Evolutionary conservation across 2,888 invertebrate species (phyloP), one percentile per base, ranked within the genome.

Genomic region (Euplexia lucipara): DNA sequence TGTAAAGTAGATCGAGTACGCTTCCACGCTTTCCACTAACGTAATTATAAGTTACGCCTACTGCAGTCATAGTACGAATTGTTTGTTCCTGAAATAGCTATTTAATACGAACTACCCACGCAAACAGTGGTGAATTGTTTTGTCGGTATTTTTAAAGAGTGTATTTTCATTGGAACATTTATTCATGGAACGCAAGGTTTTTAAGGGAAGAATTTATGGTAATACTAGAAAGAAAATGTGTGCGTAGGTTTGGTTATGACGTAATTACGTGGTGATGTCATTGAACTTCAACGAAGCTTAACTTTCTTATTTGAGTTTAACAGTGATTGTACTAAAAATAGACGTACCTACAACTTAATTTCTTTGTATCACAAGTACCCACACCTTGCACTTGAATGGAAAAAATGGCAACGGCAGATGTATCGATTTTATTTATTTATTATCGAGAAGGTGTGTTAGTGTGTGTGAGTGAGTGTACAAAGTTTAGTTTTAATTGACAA

Each of bases 61-160:
- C 44, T 4, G 18, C n/a, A 14, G 34, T 34, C 12, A 9, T n/a
- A 32, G 18, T 5, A 12, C n/a, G 1, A 20, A 48, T 12, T 49
- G 10, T 32, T 39, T 20, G 8, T 9, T 51, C 39, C 16, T 12
- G 1, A 66, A 67, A 67, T 51, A 57, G 8, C n/a, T 44, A 44
- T 0, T 10, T 3, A 32, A n/a, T 18, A 34, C 1, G 9, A 12
- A 10, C 9, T 18, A 3, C 49, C 44, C 22, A 67, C 58, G 18
- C 26, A 20, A 45, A 37, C 44, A 14, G 2, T 20, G 12, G 20
- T 12, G 8, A 30, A 2, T 51, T 26, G 2, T 39, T 26, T 35
- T 16, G 20, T n/a, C 1, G 2, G 9, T 22, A 39, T 61, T 57
- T 30, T 7, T 45, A 10, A n/a, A 30, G 16, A 20, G 10, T 32